Evolutionary conservation across 2,888 invertebrate genomes (phyloP).

Genomic region (Pycnomerus fuliginosus): DNA sequence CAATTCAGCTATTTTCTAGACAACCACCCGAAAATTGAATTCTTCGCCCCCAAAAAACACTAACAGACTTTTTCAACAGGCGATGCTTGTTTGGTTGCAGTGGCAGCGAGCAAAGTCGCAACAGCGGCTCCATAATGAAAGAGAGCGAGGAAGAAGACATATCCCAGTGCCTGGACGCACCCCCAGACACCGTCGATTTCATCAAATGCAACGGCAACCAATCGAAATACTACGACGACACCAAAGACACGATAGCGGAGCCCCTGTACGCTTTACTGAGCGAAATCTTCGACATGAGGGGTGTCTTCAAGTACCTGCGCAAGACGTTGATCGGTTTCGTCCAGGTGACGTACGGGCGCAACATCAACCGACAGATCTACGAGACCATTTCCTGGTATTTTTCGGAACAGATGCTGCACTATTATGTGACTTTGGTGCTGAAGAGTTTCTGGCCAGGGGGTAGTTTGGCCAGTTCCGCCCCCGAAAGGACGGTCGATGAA

Average conservation of each 20-base stretch:
- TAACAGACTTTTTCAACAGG: too few species aligned
- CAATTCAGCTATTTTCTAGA: too few species aligned
- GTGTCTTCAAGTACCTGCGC: slow-evolving; percentile 83
- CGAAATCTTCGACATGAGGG: slow-evolving; percentile 88
- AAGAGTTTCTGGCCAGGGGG: slow-evolving; percentile 92
- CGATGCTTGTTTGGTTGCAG: too few species aligned
- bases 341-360: slow-evolving; percentile 62
- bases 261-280: slow-evolving; percentile 84
- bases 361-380: slow-evolving; percentile 87
- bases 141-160: slow-evolving; percentile 80
- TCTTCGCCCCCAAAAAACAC: too few species aligned
- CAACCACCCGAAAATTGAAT: too few species aligned
- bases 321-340: slow-evolving; percentile 88
- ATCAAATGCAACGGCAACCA: slow-evolving; percentile 36
- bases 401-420: slow-evolving; percentile 88
- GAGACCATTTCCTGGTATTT: slow-evolving; percentile 85
- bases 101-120: slow-evolving; percentile 40
- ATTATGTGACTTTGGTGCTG: slow-evolving; percentile 77
- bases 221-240: slow-evolving; percentile 58
- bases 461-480: slow-evolving; percentile 61
- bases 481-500: slow-evolving; percentile 61
- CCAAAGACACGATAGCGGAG: slow-evolving; percentile 85
- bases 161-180: slow-evolving; percentile 73
- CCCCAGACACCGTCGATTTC: slow-evolving; percentile 51
- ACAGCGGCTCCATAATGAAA: slow-evolving; percentile 51